These are phyloP conservation scores for Coleophora flavipennella DNA, from an alignment of 2,888 invertebrate genomes.

Conservation along the genomic window DNA sequence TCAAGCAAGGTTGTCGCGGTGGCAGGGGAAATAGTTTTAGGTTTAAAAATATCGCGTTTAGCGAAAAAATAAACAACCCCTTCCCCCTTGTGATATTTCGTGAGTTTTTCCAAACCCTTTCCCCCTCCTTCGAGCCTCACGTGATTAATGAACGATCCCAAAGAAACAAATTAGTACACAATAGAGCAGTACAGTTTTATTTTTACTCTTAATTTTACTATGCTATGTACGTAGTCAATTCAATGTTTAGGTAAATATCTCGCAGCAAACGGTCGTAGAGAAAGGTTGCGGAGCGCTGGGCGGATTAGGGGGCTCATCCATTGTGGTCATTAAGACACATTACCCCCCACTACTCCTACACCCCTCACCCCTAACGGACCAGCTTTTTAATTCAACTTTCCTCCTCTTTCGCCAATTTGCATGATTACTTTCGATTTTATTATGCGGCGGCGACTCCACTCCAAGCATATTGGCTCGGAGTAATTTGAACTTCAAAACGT, in stretches of 20 bases:
- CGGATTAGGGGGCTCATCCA: slow-evolving; percentile 64
- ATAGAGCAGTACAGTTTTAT: too few species aligned
- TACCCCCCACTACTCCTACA: slow-evolving; percentile 28
- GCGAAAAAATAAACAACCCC: too few species aligned
- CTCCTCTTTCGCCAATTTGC: slow-evolving; percentile 65
- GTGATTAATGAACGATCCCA: too few species aligned
- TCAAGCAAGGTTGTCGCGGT: too few species aligned
- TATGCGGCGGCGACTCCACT: slow-evolving; percentile 38
- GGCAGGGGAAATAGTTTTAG: too few species aligned
- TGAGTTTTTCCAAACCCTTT: too few species aligned
- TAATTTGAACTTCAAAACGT: slow-evolving; percentile 2
- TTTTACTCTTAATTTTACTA: too few species aligned
- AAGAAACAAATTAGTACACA: too few species aligned
- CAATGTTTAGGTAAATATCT: slow-evolving; percentile 22
- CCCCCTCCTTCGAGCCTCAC: too few species aligned
- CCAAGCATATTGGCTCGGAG: slow-evolving; percentile 17
- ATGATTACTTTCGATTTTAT: slow-evolving; percentile 73
- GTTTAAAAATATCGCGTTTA: too few species aligned
- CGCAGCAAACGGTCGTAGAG: slow-evolving; percentile 37
- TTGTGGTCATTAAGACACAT: slow-evolving; percentile 72
- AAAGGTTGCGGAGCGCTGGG: slow-evolving; percentile 47
- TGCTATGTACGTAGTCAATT: too few species aligned
- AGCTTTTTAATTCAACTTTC: slow-evolving; percentile 72
- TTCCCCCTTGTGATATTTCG: too few species aligned
- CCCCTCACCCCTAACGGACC: slow-evolving; percentile 30